phyloP scores from a whole-genome alignment of 2,888 invertebrate genomes.

The Leptura quadrifasciata region DNA sequence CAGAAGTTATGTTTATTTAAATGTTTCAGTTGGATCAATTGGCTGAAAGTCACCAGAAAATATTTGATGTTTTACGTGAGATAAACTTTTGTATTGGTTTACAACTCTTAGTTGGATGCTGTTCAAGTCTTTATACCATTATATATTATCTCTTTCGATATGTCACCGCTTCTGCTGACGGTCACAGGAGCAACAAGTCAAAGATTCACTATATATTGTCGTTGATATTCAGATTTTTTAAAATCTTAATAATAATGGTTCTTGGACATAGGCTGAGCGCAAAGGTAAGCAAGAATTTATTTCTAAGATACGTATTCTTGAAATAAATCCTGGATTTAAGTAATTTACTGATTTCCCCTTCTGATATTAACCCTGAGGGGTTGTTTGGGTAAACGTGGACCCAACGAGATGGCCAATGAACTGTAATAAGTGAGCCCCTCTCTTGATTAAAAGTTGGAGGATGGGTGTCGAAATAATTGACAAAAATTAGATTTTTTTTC shows the following conservation, averaged over 20 bases:
- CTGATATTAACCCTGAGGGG: too few species aligned
- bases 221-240: neutral
- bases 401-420: too few species aligned
- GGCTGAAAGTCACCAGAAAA: neutral
- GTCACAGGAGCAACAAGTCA: neutral
- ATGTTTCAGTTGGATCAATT: conserved; percentile 6
- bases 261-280: neutral
- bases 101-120: conserved; percentile 52
- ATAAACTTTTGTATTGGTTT: conserved; percentile 54
- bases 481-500: too few species aligned
- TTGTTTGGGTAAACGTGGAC: too few species aligned
- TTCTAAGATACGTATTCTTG: too few species aligned
- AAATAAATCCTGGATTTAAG: too few species aligned
- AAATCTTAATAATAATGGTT: neutral
- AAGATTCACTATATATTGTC: neutral
- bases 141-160: conserved; percentile 58
- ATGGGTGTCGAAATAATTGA: too few species aligned
- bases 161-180: conserved; percentile 44
- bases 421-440: too few species aligned
- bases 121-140: conserved; percentile 54
- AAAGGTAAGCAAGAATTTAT: neutral
- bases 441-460: too few species aligned
- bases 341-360: too few species aligned
- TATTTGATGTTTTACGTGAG: conserved; percentile 32
- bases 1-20: neutral